Conservation (phyloP, 2,113 vertebrate species). For the Corythornis cristatus region DNA sequence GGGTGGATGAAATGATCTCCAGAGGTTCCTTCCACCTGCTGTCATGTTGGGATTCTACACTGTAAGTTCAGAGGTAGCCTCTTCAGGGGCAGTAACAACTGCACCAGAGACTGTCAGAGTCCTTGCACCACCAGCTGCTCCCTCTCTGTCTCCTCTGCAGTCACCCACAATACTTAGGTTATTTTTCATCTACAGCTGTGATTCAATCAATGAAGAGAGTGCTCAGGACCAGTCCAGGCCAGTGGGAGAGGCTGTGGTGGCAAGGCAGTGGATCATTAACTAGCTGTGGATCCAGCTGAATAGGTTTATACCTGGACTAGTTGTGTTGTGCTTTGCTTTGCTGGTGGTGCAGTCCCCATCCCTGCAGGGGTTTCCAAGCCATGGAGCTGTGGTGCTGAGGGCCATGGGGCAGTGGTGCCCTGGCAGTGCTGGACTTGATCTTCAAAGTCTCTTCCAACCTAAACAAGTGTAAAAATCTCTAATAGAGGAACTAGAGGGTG, state of each 20-base stretch:
- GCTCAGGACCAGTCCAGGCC: background rate
- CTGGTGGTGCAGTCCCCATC: background rate
- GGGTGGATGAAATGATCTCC: background rate
- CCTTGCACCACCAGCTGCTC: background rate
- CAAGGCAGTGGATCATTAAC: background rate
- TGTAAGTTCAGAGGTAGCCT: background rate
- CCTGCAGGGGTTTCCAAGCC: background rate
- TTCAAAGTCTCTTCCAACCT: background rate
- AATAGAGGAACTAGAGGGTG: background rate
- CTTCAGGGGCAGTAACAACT: background rate
- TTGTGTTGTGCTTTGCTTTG: background rate
- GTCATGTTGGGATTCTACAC: background rate
- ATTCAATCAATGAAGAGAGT: background rate
- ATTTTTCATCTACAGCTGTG: background rate
- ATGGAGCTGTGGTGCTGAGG: background rate
- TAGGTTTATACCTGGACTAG: background rate
- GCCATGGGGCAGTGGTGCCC: background rate
- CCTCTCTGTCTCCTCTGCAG: fast-evolving
- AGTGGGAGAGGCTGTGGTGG: background rate
- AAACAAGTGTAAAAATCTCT: background rate
- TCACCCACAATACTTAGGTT: background rate
- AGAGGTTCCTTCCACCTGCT: background rate
- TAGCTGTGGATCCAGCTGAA: background rate
- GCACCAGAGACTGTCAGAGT: fast-evolving
- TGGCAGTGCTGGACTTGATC: background rate